Base-by-base conservation (phyloP, 2,888 invertebrate genomes). In the Cephus spinipes region DNA sequence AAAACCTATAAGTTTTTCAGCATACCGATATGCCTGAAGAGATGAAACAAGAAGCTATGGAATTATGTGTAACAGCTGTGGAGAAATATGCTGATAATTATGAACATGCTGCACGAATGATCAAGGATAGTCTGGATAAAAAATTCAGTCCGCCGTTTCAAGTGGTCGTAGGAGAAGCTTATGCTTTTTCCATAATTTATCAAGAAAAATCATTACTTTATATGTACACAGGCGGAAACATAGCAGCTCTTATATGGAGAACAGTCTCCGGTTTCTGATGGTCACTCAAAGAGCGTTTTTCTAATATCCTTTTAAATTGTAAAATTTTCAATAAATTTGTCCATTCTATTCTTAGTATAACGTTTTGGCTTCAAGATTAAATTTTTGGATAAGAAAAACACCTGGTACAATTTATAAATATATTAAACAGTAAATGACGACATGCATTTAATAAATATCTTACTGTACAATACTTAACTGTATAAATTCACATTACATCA, bases 101-200 rank as follows among this genome's bases (percentile, higher is more conserved):
- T 87, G 94, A 98, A 95, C 93, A 94, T 84, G 98, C 98, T 0
- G 98, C 99, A n/a, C 95, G 94, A 85, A 95, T 97, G 94, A 97
- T 99, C 77, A 99, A 99, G 92, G 98, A 99, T 87, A 94, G 95
- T 73, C 95, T 99, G 96, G 99, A 99, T 92, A 98, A 98, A 92
- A 98, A 97, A 91, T 98, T 97, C 92, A 98, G 98, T 4, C 95
- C 97, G 0, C 87, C 90, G 0, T 91, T 90, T 80, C 96, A 97
- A 79, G 98, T 98, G 95, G 96, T 98, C 0, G 96, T 99, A 6
- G 99, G 99, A 11, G 98, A 99, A 93, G 97, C 97, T 79, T 98
- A 95, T 92, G 98, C 98, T 73, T 98, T 98, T 92, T 97, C 98
- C 91, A 94, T 98, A 80, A 97, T 97, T 1, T 97, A 98, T 91